These are phyloP conservation scores for Stomorhina lunata DNA, from an alignment of 2,888 invertebrate species.

Conservation along the genomic window DNA sequence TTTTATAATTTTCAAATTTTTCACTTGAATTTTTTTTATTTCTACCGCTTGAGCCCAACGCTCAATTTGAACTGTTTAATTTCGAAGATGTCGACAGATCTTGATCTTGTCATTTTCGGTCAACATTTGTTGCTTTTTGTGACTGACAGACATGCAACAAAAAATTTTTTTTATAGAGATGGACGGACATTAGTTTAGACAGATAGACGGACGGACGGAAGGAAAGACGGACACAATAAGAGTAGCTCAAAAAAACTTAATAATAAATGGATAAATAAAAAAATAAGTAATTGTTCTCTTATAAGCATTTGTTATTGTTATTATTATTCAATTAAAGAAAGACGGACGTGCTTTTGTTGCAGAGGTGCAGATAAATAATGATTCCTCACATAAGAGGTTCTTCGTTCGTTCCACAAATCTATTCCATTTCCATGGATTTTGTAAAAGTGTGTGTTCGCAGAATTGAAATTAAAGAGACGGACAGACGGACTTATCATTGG, in stretches of 20 bases:
- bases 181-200: no score
- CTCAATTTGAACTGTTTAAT: slow-evolving; percentile 64
- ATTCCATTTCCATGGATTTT: slow-evolving; percentile 63
- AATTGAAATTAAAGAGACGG: neutral
- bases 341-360: slow-evolving; percentile 75
- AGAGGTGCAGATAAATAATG: slow-evolving; percentile 75
- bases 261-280: no score
- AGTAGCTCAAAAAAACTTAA: slow-evolving; percentile 63
- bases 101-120: slow-evolving; percentile 70
- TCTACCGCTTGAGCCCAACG: slow-evolving; percentile 50
- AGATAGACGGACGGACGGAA: neutral
- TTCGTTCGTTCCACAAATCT: no score
- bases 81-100: slow-evolving; percentile 58
- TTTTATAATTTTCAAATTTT: neutral
- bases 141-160: no score
- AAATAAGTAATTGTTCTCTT: slow-evolving; percentile 66
- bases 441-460: slow-evolving; percentile 1
- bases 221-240: slow-evolving; percentile 12
- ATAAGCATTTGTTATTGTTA: slow-evolving; percentile 73
- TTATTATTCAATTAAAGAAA: slow-evolving; percentile 67
- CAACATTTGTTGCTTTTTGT: slow-evolving; percentile 38
- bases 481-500: neutral
- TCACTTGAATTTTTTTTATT: slow-evolving; percentile 6
- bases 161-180: no score
- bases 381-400: no score